These are phyloP conservation scores for Trachymyrmex cornetzi DNA, from an alignment of 1,140 invertebrate species.

Conservation along the genomic window DNA sequence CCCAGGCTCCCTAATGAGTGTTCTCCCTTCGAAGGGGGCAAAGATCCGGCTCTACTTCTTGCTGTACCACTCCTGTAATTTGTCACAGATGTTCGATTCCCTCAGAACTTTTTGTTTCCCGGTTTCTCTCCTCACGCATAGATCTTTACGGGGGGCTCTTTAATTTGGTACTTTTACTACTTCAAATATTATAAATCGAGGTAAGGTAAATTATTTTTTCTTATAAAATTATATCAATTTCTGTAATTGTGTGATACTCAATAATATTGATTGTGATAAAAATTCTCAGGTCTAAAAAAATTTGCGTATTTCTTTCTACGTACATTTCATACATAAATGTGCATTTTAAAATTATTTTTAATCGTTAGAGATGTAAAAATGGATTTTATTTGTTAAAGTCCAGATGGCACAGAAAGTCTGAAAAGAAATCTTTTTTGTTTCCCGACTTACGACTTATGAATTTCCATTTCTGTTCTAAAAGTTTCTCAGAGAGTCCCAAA, in stretches of 20 bases:
- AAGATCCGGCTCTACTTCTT: slow-evolving; percentile 15
- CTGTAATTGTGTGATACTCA: neutral
- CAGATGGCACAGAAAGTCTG: too few species aligned
- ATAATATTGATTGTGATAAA: neutral
- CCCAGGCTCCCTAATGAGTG: slow-evolving; percentile 10
- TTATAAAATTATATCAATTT: neutral
- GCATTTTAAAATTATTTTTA: neutral
- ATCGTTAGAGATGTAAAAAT: neutral
- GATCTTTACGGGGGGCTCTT: neutral
- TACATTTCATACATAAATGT: neutral
- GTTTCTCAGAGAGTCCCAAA: too few species aligned
- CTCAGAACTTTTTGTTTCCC: neutral
- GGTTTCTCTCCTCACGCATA: neutral
- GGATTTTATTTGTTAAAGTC: neutral
- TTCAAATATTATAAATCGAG: neutral
- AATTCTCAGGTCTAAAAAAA: neutral
- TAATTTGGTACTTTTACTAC: neutral
- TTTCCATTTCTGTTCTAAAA: too few species aligned
- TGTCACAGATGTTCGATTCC: slow-evolving; percentile 24
- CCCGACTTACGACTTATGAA: too few species aligned
- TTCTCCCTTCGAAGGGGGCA: neutral
- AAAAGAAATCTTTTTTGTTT: too few species aligned
- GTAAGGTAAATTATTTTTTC: neutral
- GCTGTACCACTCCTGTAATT: slow-evolving; percentile 21
- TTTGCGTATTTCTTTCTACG: neutral